Evolutionary conservation across 2,888 invertebrate genomes (phyloP), one percentile per base, ranked within the genome.

Genomic region (Thera obeliscata): DNA sequence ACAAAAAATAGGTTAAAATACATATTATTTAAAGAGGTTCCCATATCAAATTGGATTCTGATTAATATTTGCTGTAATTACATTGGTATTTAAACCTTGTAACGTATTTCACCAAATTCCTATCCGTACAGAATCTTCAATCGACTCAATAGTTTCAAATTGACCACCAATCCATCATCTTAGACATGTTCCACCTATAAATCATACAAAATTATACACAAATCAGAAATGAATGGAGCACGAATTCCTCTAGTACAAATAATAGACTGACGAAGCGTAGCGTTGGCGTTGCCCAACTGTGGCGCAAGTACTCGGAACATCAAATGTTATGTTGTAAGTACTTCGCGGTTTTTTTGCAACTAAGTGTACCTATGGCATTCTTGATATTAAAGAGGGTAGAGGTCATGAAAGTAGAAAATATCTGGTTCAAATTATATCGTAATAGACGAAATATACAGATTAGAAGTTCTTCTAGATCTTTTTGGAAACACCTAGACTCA

Each of bases 271-370:
- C 66, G 63, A 11, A 70, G 71, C 74, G 67, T 46, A 54, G 58
- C 63, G 69, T 75, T 75, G 69, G 58, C 63, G 69, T 75, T 75
- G 69, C 71, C 12, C 48, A 75, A 75, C 61, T 4, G 57, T 67
- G 72, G 60, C 66, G 71, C 71, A 70, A 75, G 61, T 22, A 22
- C 22, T 22, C 22, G 49, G n/a, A 64, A 54, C 64, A 67, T 72
- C 68, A 48, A 64, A 65, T 46, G 64, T 46, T 38, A 61, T 71
- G 66, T 67, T 65, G 64, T 56, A 70, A 69, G 59, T 55, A 52
- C 12, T 62, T 67, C 61, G 70, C 61, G 61, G 59, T 66, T 69
- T 67, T 69, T 72, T 70, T 69, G 65, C 69, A 62, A 65, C 54
- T 41, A 35, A 56, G 46, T 68, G 48, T 62, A 59, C 54, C 54